A percentile compares a stretch with the other conserved stretches of the same genome.
phyloP scores from a whole-genome alignment of 2,888 invertebrate species.

The Rhabditophanes sp. region DNA sequence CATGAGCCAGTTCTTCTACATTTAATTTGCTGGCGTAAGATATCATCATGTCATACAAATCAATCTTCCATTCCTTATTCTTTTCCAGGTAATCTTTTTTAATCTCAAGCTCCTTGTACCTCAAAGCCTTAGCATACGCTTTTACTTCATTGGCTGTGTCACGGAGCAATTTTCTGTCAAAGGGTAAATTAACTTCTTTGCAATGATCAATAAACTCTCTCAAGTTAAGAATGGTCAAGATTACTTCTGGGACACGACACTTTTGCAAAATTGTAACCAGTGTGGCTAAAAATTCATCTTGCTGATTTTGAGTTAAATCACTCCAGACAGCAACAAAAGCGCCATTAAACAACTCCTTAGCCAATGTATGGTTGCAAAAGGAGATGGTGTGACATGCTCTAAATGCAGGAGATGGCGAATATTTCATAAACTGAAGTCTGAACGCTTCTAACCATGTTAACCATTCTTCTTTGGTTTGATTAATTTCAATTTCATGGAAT shows the following conservation, averaged over 20 bases:
- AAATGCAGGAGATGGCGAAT: conserved; percentile 83
- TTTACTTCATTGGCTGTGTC: conserved; percentile 85
- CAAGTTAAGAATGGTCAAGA: conserved; percentile 57
- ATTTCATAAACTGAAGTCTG: conserved; percentile 77
- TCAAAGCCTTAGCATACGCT: conserved; percentile 64
- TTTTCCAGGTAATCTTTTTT: too few relatives aligned
- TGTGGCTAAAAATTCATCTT: conserved; percentile 67
- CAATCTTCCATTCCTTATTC: too few relatives aligned
- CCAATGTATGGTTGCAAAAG: conserved; percentile 82
- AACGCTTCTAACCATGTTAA: conserved; percentile 82
- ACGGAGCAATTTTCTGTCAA: conserved; percentile 70
- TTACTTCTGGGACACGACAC: conserved; percentile 49
- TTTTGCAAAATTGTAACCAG: conserved; percentile 62
- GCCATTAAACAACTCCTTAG: conserved; percentile 85
- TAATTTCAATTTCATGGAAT: conserved; percentile 58
- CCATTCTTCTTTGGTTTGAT: conserved; percentile 65
- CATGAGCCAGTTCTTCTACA: conserved; percentile 92
- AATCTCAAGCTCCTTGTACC: conserved; percentile 53
- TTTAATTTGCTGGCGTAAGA: conserved; percentile 89
- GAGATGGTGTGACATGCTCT: conserved; percentile 78
- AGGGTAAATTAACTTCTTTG: conserved; percentile 62
- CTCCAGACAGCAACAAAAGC: conserved; percentile 99
- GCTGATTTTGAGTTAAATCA: conserved; percentile 65
- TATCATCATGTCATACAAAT: conserved; percentile 50
- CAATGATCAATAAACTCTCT: conserved; percentile 99